Evolutionary conservation across 2,888 invertebrate genomes (phyloP).

Genomic region (Epinotia ramella): DNA sequence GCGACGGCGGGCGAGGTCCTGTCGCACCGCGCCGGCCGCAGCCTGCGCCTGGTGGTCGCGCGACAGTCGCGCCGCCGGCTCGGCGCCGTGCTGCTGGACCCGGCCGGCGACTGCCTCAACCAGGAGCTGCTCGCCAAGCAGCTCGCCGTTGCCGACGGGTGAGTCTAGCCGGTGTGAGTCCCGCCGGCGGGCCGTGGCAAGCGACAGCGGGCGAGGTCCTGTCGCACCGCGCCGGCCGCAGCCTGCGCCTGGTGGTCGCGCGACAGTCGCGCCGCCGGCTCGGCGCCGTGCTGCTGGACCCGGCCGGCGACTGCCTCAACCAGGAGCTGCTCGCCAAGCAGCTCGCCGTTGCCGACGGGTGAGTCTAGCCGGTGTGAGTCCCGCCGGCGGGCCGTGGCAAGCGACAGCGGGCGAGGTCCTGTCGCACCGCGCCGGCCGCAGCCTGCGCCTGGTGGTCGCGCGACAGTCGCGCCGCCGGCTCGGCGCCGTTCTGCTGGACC

Average conservation of each 20-base stretch:
- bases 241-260: slow-evolving; percentile 7
- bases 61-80: slow-evolving; percentile 20
- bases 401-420: neutral
- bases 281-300: slow-evolving; percentile 21
- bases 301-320: slow-evolving; percentile 22
- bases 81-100: slow-evolving; percentile 21
- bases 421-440: neutral
- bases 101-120: slow-evolving; percentile 22
- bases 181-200: slow-evolving; percentile 9
- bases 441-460: slow-evolving; percentile 8
- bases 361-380: too few relatives aligned
- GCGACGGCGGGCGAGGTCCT: neutral
- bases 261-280: slow-evolving; percentile 20
- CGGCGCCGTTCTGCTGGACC: slow-evolving; percentile 21
- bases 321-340: slow-evolving; percentile 10
- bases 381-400: too few relatives aligned
- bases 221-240: neutral
- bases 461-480: slow-evolving; percentile 20
- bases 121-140: slow-evolving; percentile 10
- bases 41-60: slow-evolving; percentile 7
- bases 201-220: neutral
- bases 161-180: slow-evolving; percentile 25
- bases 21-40: neutral
- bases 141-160: slow-evolving; percentile 11
- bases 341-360: slow-evolving; percentile 11